phyloP scores from a whole-genome alignment of 2,113 vertebrate species.

The Agapornis roseicollis region DNA sequence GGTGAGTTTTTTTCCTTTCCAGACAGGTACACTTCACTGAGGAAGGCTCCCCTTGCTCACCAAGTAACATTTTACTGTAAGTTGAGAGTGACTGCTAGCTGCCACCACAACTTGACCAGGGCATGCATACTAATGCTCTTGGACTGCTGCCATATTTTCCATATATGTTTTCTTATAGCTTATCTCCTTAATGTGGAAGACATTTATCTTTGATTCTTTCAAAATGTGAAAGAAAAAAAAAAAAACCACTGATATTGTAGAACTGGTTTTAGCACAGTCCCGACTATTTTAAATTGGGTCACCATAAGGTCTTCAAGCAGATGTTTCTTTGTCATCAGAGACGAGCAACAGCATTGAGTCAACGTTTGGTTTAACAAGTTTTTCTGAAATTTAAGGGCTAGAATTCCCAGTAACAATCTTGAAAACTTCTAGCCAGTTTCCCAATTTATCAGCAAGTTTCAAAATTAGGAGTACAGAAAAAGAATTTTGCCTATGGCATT shows the following conservation, averaged over 20 bases:
- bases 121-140: conserved; percentile 29
- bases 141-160: conserved; percentile 45
- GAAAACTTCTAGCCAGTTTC: neutral
- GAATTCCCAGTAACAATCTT: neutral
- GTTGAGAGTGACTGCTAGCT: conserved; percentile 25
- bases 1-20: neutral
- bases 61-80: neutral
- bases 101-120: neutral
- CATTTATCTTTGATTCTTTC: conserved; percentile 54
- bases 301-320: conserved; percentile 12
- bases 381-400: neutral
- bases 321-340: neutral
- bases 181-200: conserved; percentile 44
- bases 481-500: neutral
- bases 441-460: neutral
- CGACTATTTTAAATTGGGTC: neutral
- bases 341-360: neutral
- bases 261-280: neutral
- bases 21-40: neutral
- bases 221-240: neutral
- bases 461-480: neutral
- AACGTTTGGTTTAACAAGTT: neutral
- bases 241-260: neutral
- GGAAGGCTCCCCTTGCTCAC: neutral
- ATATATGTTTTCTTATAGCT: conserved; percentile 47